Evolutionary conservation across 1,140 invertebrate genomes (phyloP).

Genomic region (Neodiprion pinetum): DNA sequence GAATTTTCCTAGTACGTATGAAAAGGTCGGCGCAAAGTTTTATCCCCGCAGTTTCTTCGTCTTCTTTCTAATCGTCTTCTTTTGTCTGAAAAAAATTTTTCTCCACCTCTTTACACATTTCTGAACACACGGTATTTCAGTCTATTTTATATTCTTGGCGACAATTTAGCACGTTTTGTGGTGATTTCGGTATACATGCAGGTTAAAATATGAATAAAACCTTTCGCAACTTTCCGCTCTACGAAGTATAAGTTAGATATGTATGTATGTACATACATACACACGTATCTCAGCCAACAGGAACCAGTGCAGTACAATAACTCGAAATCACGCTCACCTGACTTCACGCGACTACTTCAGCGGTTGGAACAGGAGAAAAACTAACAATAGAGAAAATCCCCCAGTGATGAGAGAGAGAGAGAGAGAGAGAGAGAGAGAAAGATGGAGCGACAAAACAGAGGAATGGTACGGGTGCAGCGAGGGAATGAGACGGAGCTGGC

Average conservation of each 20-base stretch:
- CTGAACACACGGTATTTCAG: too few species aligned
- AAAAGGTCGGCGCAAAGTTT: neutral
- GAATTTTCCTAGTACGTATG: neutral
- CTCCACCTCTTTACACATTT: too few species aligned
- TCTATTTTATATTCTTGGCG: neutral
- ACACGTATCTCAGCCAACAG: too few species aligned
- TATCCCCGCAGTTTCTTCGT: neutral
- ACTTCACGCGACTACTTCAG: neutral
- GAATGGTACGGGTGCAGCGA: slow-evolving; percentile 14
- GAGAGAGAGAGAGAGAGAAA: slow-evolving; percentile 13
- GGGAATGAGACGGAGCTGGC: slow-evolving; percentile 12
- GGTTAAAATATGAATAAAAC: neutral
- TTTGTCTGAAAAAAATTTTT: too few species aligned
- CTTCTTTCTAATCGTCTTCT: too few species aligned
- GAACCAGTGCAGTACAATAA: neutral
- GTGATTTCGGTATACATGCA: neutral
- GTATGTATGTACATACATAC: too few species aligned
- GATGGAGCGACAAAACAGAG: slow-evolving; percentile 3
- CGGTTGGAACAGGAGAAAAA: neutral
- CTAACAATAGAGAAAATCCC: too few species aligned
- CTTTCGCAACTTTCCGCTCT: neutral
- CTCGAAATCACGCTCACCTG: neutral
- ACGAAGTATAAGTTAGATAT: neutral
- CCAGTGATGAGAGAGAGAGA: slow-evolving; percentile 7
- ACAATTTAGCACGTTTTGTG: neutral